Conservation (phyloP, 2,113 vertebrate genomes). For the Clarias gariepinus region DNA sequence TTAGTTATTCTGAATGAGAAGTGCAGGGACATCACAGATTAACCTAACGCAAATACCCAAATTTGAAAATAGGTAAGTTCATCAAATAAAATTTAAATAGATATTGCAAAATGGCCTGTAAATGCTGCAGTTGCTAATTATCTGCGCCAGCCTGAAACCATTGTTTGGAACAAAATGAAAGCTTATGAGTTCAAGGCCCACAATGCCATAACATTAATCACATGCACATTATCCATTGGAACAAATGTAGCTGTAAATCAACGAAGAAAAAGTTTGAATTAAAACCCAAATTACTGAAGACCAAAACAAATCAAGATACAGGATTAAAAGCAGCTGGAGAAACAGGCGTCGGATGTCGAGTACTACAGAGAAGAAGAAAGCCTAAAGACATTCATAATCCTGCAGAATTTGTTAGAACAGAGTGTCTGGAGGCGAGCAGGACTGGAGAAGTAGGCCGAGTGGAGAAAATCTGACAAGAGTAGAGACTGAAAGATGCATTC, state of each 20-base stretch:
- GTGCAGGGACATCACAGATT: neutral
- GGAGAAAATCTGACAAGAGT: neutral
- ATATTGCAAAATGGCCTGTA: neutral
- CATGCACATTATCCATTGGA: constrained; percentile 9
- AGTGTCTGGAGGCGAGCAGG: neutral
- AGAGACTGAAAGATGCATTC: neutral
- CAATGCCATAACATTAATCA: neutral
- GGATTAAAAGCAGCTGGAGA: neutral
- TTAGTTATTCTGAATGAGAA: neutral
- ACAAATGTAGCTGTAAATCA: neutral
- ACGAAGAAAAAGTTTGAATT: neutral
- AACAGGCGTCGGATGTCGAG: neutral
- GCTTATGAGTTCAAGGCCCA: constrained; percentile 3
- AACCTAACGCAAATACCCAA: neutral
- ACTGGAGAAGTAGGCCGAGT: neutral
- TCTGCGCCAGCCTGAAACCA: neutral
- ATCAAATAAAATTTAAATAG: neutral
- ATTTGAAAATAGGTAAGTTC: neutral
- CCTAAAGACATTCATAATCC: neutral
- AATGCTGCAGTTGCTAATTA: neutral
- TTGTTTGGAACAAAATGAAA: constrained; percentile 11
- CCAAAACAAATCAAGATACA: neutral
- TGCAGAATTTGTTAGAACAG: neutral
- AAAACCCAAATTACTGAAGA: constrained; percentile 19
- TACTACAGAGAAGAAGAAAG: constrained; percentile 16